Evolutionary conservation across 2,888 invertebrate species (phyloP).

Genomic region (Chaetogeoica ovagalla): DNA sequence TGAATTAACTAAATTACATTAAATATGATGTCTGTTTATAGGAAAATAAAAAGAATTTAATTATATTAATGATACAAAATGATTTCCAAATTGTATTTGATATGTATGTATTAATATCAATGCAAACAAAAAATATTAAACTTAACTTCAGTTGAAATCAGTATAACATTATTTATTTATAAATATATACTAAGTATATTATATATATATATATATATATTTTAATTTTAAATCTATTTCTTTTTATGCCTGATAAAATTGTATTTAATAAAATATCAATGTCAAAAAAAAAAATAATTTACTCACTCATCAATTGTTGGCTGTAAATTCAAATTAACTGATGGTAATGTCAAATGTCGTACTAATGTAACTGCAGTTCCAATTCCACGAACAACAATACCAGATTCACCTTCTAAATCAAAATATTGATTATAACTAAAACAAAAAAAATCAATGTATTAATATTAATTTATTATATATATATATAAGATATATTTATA

Average conservation of each 20-base stretch:
- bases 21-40: too few species aligned
- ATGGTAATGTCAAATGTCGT: conserved; percentile 46
- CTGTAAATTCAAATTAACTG: conserved; percentile 43
- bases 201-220: too few species aligned
- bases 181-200: too few species aligned
- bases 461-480: background rate
- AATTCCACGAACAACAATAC: conserved; percentile 93
- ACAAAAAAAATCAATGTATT: conserved; percentile 52
- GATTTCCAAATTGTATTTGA: too few species aligned
- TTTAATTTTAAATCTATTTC: too few species aligned
- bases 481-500: background rate
- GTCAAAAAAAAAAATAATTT: conserved; percentile 1
- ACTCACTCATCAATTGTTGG: conserved; percentile 48
- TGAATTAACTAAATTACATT: too few species aligned
- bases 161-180: too few species aligned
- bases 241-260: background rate
- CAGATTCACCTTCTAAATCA: conserved; percentile 95
- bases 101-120: too few species aligned
- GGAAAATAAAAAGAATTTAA: too few species aligned
- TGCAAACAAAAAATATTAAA: too few species aligned
- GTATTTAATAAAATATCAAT: background rate
- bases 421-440: conserved; percentile 85
- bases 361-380: conserved; percentile 83
- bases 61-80: too few species aligned
- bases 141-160: too few species aligned